phyloP scores from a whole-genome alignment of 1,140 invertebrate genomes.

The Neoseiulus cucumeris region DNA sequence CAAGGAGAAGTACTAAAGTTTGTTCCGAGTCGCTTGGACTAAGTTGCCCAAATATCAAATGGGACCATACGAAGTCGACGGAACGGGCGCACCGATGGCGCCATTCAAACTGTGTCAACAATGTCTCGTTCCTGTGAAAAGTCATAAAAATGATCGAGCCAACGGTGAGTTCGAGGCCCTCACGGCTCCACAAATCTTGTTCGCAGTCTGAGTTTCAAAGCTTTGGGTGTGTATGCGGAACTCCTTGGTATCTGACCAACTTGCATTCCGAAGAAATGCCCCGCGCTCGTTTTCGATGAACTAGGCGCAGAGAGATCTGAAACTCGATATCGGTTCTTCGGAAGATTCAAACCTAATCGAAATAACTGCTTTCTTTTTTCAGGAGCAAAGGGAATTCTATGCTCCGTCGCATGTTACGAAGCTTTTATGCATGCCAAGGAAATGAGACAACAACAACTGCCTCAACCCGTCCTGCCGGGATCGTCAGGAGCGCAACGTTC shows the following conservation, averaged over 20 bases:
- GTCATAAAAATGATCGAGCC: neutral
- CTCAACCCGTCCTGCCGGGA: neutral
- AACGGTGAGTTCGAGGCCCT: neutral
- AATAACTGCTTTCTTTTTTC: neutral
- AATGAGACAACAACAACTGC: neutral
- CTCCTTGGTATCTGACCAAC: no score
- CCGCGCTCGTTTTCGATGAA: no score
- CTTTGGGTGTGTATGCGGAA: no score
- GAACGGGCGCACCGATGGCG: neutral
- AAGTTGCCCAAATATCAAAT: neutral
- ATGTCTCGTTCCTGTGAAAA: neutral
- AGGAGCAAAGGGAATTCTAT: conserved; percentile 10
- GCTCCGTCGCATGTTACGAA: neutral
- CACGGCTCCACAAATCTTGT: no score
- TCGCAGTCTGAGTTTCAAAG: no score
- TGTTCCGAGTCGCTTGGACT: neutral
- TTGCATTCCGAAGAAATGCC: no score
- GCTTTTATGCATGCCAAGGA: conserved; percentile 6
- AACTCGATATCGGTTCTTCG: no score
- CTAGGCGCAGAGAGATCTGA: no score
- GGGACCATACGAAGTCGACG: neutral
- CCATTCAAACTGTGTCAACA: conserved; percentile 3
- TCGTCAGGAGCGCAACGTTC: neutral
- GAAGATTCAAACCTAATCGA: neutral
- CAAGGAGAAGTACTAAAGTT: neutral